Percentiles rank a stretch among this genome's conserved stretches.
Evolutionary conservation across 2,888 invertebrate genomes (phyloP).

Genomic region (Synanthedon formicaeformis): DNA sequence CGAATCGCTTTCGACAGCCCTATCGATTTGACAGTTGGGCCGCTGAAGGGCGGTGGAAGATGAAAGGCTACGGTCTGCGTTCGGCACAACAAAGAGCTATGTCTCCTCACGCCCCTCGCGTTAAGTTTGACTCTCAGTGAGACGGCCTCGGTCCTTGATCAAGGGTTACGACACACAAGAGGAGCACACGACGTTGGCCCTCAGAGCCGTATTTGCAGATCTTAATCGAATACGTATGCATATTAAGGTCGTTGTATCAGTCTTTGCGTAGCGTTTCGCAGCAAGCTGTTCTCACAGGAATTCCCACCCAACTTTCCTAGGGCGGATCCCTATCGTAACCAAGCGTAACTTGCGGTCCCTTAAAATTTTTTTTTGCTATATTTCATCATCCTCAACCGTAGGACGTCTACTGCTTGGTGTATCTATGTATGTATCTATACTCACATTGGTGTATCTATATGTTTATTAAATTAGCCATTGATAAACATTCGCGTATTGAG

Average conservation of each 20-base stretch:
- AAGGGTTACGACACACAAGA: slow-evolving; percentile 1
- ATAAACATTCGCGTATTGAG: too few species aligned
- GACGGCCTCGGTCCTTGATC: slow-evolving; percentile 4
- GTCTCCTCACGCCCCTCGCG: slow-evolving; percentile 40
- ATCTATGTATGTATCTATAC: too few species aligned
- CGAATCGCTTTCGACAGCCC: slow-evolving; percentile 20
- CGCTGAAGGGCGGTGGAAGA: slow-evolving; percentile 39
- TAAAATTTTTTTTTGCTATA: too few species aligned
- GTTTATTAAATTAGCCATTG: too few species aligned
- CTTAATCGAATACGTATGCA: background rate
- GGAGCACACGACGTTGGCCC: background rate
- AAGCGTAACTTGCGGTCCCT: too few species aligned
- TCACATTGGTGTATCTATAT: too few species aligned
- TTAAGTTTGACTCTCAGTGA: slow-evolving; percentile 12
- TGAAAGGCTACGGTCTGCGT: slow-evolving; percentile 42
- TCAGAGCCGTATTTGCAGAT: background rate
- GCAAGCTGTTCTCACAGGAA: too few species aligned
- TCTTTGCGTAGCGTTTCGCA: too few species aligned
- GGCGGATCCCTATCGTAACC: too few species aligned
- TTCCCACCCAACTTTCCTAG: too few species aligned
- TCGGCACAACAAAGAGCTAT: slow-evolving; percentile 54
- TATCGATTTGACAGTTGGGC: slow-evolving; percentile 20
- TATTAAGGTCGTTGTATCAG: background rate
- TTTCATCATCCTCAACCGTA: too few species aligned
- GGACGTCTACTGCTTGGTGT: too few species aligned